Percentiles rank a stretch among this genome's conserved stretches.
These are phyloP conservation scores for Sarcophilus harrisii DNA, from an alignment of 2,797 vertebrate genomes.

Conservation along the genomic window DNA sequence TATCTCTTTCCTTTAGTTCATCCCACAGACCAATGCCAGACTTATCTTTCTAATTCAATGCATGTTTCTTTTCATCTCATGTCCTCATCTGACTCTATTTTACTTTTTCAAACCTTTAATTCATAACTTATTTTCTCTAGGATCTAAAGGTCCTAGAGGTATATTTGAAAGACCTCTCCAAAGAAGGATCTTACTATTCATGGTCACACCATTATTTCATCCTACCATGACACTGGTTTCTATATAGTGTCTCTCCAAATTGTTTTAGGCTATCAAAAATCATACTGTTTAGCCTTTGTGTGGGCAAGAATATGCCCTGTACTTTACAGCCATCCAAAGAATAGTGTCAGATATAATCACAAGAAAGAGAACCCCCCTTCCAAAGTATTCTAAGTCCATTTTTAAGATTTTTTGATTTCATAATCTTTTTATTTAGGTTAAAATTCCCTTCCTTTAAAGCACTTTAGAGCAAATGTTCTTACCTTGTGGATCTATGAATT, in stretches of 20 bases:
- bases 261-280: slow-evolving; percentile 78
- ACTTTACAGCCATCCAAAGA: slow-evolving; percentile 66
- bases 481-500: neutral
- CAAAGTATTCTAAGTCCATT: slow-evolving; percentile 77
- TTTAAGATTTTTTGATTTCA: slow-evolving; percentile 75
- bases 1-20: neutral
- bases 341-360: slow-evolving; percentile 79
- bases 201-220: slow-evolving; percentile 68
- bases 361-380: slow-evolving; percentile 68
- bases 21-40: neutral
- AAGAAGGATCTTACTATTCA: slow-evolving; percentile 50
- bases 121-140: neutral
- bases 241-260: slow-evolving; percentile 79
- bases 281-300: slow-evolving; percentile 79
- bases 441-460: slow-evolving; percentile 60
- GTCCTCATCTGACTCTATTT: neutral
- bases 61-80: neutral
- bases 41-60: neutral
- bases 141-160: neutral
- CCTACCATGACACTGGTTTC: slow-evolving; percentile 73
- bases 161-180: neutral
- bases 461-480: slow-evolving; percentile 63
- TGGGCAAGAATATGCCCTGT: slow-evolving; percentile 76
- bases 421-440: slow-evolving; percentile 65
- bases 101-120: neutral